Conservation (phyloP, 2,797 vertebrate species). For the Tympanoctomys barrerae region DNA sequence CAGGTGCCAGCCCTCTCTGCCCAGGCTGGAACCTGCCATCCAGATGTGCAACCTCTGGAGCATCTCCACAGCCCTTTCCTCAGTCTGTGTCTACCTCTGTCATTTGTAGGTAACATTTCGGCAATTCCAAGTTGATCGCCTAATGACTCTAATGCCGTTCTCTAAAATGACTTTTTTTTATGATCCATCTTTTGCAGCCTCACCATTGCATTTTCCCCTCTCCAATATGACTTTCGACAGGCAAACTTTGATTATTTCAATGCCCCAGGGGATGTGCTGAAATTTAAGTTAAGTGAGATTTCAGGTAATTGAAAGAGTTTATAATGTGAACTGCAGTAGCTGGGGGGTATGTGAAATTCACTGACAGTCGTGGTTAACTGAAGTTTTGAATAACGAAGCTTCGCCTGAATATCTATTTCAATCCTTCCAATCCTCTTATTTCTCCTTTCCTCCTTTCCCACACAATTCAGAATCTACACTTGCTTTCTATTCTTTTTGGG, state of each 20-base stretch:
- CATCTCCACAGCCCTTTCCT: background rate
- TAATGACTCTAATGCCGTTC: constrained; percentile 67
- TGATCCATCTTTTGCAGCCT: constrained; percentile 70
- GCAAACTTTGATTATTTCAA: constrained; percentile 82
- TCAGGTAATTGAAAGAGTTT: constrained; percentile 84
- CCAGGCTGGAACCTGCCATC: rapidly evolving
- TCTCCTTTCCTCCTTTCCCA: background rate
- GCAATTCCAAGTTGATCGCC: constrained; percentile 52
- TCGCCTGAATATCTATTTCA: constrained; percentile 67
- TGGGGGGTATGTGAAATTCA: constrained; percentile 76
- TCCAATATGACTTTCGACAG: constrained; percentile 65
- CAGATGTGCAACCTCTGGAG: rapidly evolving
- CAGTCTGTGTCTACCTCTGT: background rate
- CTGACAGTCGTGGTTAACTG: constrained; percentile 76
- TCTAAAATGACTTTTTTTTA: constrained; percentile 62
- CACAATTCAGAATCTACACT: background rate
- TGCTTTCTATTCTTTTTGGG: background rate
- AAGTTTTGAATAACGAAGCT: constrained; percentile 64
- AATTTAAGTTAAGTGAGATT: constrained; percentile 83
- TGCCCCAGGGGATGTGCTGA: constrained; percentile 76
- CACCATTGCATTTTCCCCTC: constrained; percentile 5
- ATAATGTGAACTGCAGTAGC: constrained; percentile 79
- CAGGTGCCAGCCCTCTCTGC: rapidly evolving
- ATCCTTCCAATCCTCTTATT: background rate
- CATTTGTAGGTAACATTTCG: constrained; percentile 53